Base-by-base conservation (phyloP, 2,888 invertebrate species). In the Lycocerus yunnanus region DNA sequence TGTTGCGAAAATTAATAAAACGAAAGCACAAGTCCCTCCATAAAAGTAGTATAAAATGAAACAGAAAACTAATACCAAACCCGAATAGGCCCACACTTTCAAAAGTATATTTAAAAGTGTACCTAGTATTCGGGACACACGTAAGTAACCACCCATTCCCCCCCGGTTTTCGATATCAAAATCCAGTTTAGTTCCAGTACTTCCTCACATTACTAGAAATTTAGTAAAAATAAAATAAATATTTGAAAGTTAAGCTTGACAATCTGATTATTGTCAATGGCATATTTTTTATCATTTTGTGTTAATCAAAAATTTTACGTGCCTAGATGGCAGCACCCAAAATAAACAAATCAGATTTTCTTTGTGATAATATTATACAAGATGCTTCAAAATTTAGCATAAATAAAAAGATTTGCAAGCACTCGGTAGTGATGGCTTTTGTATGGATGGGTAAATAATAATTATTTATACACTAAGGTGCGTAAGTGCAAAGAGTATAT, bases 1-100 rank as follows among this genome's bases (percentile, higher is more conserved):
- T 63, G 93, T 87, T 69, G 94, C 93, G 73, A 93, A 88, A 78
- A 90, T 88, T 75, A 96, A 90, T 71, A 95, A 89, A 58, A 90
- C 86, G 78, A 94, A 90, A 15, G 95, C 93, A 79, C 93, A 88
- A 73, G 93, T 84, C 81, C 94, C 93, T 71, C 96, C 96, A 86
- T 94, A 95, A 80, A 94, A 90, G 92, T 95, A 96, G 88, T 94
- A 96, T 65, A 95, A 89, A 78, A 96, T 85, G 82, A 95, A 90
- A 85, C 95, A 92, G 69, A 93, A 89, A 72, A 95, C 89, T 79
- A 95, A 88, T 73, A 93, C 93, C 73, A 93, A 89, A 58, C 93
- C 91, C 66, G 94, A 93, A 76, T 94, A 90, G 71, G 93, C 92
- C 94, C 95, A 96, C 82, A 95, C 91, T 86, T 92, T 92, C 84